Conservation (phyloP, 2,113 vertebrate species). For the Chaenogobius annularis region DNA sequence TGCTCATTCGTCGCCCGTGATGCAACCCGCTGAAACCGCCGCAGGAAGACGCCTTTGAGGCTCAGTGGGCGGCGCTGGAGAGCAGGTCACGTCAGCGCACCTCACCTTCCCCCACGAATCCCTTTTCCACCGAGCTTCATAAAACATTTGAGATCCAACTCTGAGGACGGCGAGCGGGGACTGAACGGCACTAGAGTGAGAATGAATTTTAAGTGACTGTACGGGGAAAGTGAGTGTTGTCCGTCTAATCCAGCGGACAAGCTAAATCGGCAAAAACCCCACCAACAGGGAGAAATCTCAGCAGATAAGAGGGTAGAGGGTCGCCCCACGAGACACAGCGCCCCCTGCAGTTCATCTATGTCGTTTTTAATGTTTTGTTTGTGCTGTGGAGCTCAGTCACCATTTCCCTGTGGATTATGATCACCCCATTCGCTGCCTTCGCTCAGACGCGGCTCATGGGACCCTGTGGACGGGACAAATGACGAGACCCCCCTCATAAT, state of each 20-base stretch:
- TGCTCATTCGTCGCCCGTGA: conserved; percentile 45
- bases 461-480: conserved; percentile 43
- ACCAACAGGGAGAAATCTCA: conserved; percentile 30
- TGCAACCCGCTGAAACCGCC: conserved; percentile 40
- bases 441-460: conserved; percentile 34
- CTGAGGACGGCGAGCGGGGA: conserved; percentile 68
- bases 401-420: conserved; percentile 41
- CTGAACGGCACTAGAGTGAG: conserved; percentile 10
- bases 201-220: neutral
- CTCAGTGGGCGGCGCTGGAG: conserved; percentile 96
- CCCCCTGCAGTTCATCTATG: conserved; percentile 52
- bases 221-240: conserved; percentile 23
- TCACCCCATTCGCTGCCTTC: conserved; percentile 11
- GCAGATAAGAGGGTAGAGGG: neutral
- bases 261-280: conserved; percentile 16
- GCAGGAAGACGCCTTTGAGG: conserved; percentile 89
- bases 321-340: conserved; percentile 17
- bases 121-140: conserved; percentile 97
- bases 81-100: conserved; percentile 87
- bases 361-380: conserved; percentile 50
- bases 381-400: conserved; percentile 34
- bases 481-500: conserved; percentile 32
- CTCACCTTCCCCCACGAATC: conserved; percentile 95
- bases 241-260: conserved; percentile 26
- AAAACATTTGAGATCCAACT: conserved; percentile 99